Evolutionary conservation across 2,113 vertebrate species (phyloP), one percentile per base, ranked within the genome.

Genomic region (Progne subis): DNA sequence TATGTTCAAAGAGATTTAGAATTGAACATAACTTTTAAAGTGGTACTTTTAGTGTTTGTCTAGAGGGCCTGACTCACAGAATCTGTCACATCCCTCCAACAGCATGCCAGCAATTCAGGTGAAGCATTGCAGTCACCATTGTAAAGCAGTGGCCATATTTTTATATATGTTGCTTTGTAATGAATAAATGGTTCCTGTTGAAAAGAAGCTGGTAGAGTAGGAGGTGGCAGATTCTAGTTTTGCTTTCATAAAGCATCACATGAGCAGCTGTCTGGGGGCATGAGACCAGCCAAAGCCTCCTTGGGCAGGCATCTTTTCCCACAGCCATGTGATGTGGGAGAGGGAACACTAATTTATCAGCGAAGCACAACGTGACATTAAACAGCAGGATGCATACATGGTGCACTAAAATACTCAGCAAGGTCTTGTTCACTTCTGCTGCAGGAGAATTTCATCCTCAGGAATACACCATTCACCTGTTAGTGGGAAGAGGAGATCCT

Each of bases 1-100:
- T 88, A 67, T 64, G 72, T 87, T 83, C 56, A 57, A 84, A 92
- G 82, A 90, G 68, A 81, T 94, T 95, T 96, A 90, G 90, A 90
- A 88, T 79, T 64, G 64, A 69, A 78, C 84, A 78, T 88, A 90
- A 86, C 76, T 93, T 94, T 94, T 78, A 75, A 88, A 96, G 80
- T 71, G 55, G 60, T 74, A 70, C 63, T 86, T 96, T 78, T 29
- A 86, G 68, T 55, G 43, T 94, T 93, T 91, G 60, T 93, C 90
- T 93, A 29, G 68, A 94, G 76, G 76, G 69, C 41, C 56, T 94
- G 69, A 64, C 92, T 96, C 79, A 55, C 12, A 24, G 71, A 67
- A 74, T 83, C 71, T 81, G 82, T 72, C 80, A 86, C 46, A n/a
- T 81, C 75, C 26, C 25, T 21, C 52, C 28, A 14, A 31, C 63